Base-by-base conservation (phyloP, 1,140 invertebrate genomes). In the Prorops nasuta region DNA sequence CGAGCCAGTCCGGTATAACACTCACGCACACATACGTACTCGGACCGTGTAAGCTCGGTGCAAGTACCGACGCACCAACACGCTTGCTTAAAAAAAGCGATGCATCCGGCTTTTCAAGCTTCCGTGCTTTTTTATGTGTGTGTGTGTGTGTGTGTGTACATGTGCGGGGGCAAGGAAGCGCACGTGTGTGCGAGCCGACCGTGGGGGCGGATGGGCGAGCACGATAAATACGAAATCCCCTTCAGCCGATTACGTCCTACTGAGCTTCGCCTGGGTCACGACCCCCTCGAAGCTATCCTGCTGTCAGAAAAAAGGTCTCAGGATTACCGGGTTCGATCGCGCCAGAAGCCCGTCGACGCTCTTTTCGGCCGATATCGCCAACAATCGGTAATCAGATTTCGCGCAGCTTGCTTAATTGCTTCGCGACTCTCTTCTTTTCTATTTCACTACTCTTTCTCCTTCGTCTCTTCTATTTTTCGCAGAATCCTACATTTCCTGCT, bases 141-240 rank as follows among this genome's bases (percentile, higher is more conserved):
- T 36, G 19, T 24, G 40, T 18, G 19, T 35, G 19, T 39, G 16
- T 22, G 28, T 22, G 35, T 24, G 32, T 19, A 28, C 31, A 39
- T 43, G 41, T 31, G n/a, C 32, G 41, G 28, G 28, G 36, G 17
- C 12, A 24, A 24, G 22, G 2, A 17, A n/a, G n/a, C n/a, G n/a
- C n/a, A n/a, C n/a, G n/a, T n/a, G n/a, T n/a, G n/a, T n/a, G n/a
- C n/a, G n/a, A n/a, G n/a, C n/a, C n/a, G n/a, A n/a, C n/a, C n/a
- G n/a, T n/a, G n/a, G n/a, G 21, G 20, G 24, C 14, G 44, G 37
- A 10, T 38, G 58, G 22, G 36, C 52, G 53, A 56, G 31, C 49
- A 61, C 59, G 58, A 61, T 60, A 61, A 61, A 61, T 61, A 56
- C 59, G 43, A 60, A 60, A 61, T 60, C 59, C 59, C 54, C 59